Evolutionary conservation across 2,797 vertebrate species (phyloP).

Genomic region (Zalophus californianus): DNA sequence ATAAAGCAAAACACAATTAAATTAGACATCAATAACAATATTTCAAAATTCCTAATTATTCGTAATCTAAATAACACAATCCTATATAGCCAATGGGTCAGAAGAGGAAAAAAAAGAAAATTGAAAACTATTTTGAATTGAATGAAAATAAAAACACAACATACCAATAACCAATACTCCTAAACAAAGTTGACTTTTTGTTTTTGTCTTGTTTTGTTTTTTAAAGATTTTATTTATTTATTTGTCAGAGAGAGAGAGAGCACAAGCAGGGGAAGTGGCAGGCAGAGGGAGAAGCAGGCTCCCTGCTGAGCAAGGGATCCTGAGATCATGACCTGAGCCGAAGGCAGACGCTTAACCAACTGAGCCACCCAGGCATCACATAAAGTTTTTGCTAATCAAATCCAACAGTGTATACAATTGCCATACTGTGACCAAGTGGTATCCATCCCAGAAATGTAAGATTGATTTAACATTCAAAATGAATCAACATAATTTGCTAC

Average conservation of each 20-base stretch:
- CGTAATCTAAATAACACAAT: background rate
- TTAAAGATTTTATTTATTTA: background rate
- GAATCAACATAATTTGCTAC: background rate
- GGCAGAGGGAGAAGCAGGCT: no score
- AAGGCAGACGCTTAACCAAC: background rate
- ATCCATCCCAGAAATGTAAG: background rate
- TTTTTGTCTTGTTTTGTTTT: background rate
- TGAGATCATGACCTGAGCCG: background rate
- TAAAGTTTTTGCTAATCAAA: background rate
- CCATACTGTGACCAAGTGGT: background rate
- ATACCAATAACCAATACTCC: background rate
- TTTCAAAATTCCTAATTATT: background rate
- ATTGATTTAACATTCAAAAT: background rate
- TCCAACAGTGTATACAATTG: background rate
- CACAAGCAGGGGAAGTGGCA: no score
- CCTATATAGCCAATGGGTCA: background rate
- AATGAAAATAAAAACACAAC: background rate
- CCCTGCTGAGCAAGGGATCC: background rate
- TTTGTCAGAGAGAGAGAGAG: no score
- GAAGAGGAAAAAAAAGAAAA: background rate
- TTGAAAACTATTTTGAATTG: background rate
- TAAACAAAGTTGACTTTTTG: background rate
- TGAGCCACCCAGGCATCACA: background rate
- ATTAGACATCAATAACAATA: background rate
- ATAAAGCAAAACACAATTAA: background rate